Conservation (phyloP, 2,113 vertebrate genomes). For the Tupaia chinensis region DNA sequence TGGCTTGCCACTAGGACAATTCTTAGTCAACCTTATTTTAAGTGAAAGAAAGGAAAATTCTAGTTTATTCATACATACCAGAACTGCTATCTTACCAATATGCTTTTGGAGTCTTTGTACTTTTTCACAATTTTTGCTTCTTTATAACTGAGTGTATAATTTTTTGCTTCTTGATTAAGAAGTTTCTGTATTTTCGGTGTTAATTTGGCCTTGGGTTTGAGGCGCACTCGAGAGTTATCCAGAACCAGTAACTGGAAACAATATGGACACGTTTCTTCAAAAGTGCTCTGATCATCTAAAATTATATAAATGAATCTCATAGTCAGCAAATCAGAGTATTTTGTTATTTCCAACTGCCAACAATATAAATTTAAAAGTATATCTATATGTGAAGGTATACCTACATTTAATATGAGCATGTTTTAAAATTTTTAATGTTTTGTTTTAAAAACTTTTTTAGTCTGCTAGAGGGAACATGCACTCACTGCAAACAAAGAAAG, state of each 20-base stretch:
- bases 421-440: too few relatives aligned
- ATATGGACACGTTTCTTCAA: conserved; percentile 87
- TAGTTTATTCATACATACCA: not conserved
- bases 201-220: conserved; percentile 91
- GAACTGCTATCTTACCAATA: conserved; percentile 91
- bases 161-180: conserved; percentile 88
- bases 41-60: conserved; percentile 51
- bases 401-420: not conserved
- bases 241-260: conserved; percentile 93
- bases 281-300: conserved; percentile 78
- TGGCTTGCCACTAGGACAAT: not conserved
- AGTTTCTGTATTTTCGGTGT: conserved; percentile 89
- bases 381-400: not conserved
- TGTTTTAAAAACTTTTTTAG: too few relatives aligned
- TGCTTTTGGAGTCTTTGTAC: conserved; percentile 90
- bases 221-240: conserved; percentile 89
- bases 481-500: too few relatives aligned
- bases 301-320: conserved; percentile 64
- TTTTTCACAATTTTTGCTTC: conserved; percentile 90
- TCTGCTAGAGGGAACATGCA: too few relatives aligned
- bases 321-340: conserved; percentile 44
- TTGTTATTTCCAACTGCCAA: conserved; percentile 6
- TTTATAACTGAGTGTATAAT: conserved; percentile 88
- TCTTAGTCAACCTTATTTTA: conserved; percentile 12
- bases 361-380: not conserved